Base-by-base conservation (phyloP, 2,888 invertebrate genomes). In the Erebia ligea region DNA sequence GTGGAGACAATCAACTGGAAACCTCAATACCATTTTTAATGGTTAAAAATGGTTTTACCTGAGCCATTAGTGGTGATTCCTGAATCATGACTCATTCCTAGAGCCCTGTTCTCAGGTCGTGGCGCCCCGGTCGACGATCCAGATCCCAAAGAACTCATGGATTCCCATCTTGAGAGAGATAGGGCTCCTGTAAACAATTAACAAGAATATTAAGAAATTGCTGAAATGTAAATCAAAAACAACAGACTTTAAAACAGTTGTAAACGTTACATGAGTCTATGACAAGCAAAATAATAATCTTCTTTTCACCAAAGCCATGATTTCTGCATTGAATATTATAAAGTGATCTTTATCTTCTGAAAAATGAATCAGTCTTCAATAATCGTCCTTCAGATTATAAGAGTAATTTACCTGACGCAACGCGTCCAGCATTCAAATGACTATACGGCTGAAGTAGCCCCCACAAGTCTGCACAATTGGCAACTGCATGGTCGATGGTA, bases 401-500 rank as follows among this genome's bases (percentile, higher is more conserved):
- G 19, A 10, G 1, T 56, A 10, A 13, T 69, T 76, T 85, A 96
- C 97, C 98, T 75, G 97, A 97, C 21, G 98, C 98, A 42, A 97
- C 95, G 76, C 98, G 94, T 0, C 98, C 98, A 2, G 98, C 97
- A 85, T 98, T 98, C 13, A 98, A 90, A 87, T 98, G 98, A 61
- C 98, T 97, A 83, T 97, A 98, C 0, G 98, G 98, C 84, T 98
- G 98, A 71, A 98, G 88, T 61, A 98, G 90, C 0, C 98, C 98
- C 98, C 98, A 98, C 69, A 98, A 93, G 81, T 98, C 98, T 0
- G 97, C 97, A 79, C 97, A 98, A 84, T 95, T 96, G 21, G 98
- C 97, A 68, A 98, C 97, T 15, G 97, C 96, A 82, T 96, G 96
- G 84, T 98, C 98, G 73, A 98, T 92, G 76, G 95, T 94, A 0